phyloP scores from a whole-genome alignment of 2,888 invertebrate species.

The Taenaris catops region DNA sequence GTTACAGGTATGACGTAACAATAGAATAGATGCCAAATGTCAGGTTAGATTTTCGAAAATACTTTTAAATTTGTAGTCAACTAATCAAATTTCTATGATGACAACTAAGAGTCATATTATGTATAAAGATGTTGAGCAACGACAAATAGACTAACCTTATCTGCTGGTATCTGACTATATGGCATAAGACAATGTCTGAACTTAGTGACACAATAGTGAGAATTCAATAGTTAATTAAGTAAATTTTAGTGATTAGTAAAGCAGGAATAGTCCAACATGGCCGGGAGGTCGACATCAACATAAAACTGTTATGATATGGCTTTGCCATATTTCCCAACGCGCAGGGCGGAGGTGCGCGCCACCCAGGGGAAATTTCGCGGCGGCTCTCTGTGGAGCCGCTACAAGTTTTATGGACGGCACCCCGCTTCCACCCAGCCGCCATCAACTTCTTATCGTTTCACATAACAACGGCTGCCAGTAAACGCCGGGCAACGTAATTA shows the following conservation, averaged over 20 bases:
- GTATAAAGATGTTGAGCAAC: no score
- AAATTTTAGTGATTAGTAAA: slow-evolving; percentile 16
- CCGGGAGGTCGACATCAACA: slow-evolving; percentile 74
- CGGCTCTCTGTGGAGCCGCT: slow-evolving; percentile 70
- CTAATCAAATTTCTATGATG: no score
- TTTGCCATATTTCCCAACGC: slow-evolving; percentile 74
- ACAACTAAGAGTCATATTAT: no score
- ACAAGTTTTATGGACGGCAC: slow-evolving; percentile 77
- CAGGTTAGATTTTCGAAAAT: no score
- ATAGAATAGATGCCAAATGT: no score
- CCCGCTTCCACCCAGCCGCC: slow-evolving; percentile 36
- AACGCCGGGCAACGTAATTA: slow-evolving; percentile 38
- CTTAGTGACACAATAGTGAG: no score
- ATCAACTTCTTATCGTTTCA: slow-evolving; percentile 67
- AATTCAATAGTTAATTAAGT: slow-evolving; percentile 17
- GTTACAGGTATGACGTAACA: no score
- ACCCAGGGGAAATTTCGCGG: slow-evolving; percentile 77
- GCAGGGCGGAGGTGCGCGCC: slow-evolving; percentile 42
- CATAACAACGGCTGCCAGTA: slow-evolving; percentile 43
- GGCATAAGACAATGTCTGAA: no score
- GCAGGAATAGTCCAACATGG: slow-evolving; percentile 22
- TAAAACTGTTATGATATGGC: slow-evolving; percentile 79
- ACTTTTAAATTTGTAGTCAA: no score
- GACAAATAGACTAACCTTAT: no score
- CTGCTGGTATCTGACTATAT: no score